These are phyloP conservation scores for Eulemur coronatus DNA, from an alignment of 2,797 vertebrate species.

Conservation along the genomic window DNA sequence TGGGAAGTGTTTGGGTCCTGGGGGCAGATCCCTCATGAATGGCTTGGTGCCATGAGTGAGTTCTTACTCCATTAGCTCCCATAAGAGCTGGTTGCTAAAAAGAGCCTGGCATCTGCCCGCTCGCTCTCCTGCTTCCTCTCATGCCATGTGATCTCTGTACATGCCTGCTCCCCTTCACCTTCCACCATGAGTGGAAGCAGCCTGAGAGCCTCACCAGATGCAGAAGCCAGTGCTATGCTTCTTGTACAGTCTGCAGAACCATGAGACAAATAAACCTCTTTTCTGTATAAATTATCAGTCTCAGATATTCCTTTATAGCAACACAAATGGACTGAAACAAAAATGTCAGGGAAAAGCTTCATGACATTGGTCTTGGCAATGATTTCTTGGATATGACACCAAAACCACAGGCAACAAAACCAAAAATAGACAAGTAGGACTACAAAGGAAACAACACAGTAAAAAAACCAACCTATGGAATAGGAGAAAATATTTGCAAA, in stretches of 20 bases:
- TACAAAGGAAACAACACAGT: not conserved
- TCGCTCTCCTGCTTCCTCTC: not conserved
- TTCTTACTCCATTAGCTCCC: not conserved
- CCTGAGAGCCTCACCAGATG: not conserved
- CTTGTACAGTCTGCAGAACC: not conserved
- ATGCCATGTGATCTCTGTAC: not conserved
- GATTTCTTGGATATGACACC: not conserved
- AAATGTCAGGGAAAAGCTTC: not conserved
- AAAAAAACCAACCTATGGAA: not conserved
- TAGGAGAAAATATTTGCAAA: not conserved
- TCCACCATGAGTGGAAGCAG: not conserved
- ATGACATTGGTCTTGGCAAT: not conserved
- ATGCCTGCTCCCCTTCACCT: not conserved
- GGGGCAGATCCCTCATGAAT: not conserved
- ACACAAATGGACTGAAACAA: not conserved
- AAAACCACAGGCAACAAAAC: not conserved
- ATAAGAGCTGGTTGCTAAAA: not conserved
- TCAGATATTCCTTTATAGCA: not conserved
- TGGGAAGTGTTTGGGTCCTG: not conserved
- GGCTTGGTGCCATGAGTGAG: not conserved
- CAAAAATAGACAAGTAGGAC: not conserved
- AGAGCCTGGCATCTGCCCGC: not conserved
- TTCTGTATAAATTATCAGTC: not conserved
- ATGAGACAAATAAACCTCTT: not conserved
- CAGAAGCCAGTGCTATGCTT: not conserved